Evolutionary conservation across 2,113 vertebrate genomes (phyloP).

Genomic region (Colinus virginianus): DNA sequence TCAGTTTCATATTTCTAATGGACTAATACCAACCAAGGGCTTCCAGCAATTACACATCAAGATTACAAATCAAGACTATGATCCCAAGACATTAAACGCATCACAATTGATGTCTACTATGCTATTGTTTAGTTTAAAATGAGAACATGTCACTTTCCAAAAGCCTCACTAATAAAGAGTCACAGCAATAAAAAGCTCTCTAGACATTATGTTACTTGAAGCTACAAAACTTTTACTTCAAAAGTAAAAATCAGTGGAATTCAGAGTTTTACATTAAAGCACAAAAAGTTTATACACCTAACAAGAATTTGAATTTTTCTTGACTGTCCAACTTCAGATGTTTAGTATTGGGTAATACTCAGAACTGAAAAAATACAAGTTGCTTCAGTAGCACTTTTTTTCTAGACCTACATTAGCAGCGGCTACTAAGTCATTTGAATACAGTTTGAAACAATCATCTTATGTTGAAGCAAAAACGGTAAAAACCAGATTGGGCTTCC

Average conservation of each 20-base stretch:
- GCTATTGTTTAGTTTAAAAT: not conserved
- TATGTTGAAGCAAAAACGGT: not conserved
- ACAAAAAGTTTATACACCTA: not conserved
- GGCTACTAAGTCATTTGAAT: not conserved
- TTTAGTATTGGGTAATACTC: not conserved
- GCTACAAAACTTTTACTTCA: not conserved
- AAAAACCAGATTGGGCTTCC: not conserved
- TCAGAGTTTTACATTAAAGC: not conserved
- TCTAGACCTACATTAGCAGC: not conserved
- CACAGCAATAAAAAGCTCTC: constrained; percentile 9
- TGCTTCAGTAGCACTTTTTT: not conserved
- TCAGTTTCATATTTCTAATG: not conserved
- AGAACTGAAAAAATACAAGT: not conserved
- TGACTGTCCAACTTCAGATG: not conserved
- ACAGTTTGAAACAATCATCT: not conserved
- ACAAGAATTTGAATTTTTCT: not conserved
- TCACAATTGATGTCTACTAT: not conserved
- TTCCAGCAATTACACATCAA: not conserved
- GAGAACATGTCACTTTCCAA: not conserved
- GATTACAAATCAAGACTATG: not conserved
- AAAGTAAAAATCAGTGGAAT: not conserved
- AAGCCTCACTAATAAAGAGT: not conserved
- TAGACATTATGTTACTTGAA: not conserved
- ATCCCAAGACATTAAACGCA: constrained; percentile 17
- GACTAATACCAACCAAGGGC: not conserved